These are phyloP conservation scores for Steatocranus sp. DNA, from an alignment of 2,797 vertebrate genomes.

Conservation along the genomic window DNA sequence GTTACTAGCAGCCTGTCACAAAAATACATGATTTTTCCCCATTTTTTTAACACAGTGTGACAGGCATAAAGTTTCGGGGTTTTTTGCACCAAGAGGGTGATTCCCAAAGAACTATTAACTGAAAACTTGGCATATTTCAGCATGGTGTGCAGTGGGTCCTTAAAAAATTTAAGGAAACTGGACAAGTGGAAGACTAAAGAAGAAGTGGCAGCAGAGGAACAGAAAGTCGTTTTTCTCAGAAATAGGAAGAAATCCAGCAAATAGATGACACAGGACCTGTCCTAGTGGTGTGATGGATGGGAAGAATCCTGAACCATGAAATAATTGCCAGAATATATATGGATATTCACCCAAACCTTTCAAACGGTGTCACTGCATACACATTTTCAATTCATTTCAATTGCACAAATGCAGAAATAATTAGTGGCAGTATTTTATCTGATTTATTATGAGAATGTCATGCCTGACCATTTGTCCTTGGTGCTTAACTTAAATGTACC, in stretches of 20 bases:
- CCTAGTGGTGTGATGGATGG: neutral
- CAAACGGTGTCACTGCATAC: neutral
- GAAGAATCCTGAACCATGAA: neutral
- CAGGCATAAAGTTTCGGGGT: neutral
- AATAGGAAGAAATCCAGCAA: neutral
- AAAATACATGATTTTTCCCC: neutral
- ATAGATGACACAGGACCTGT: neutral
- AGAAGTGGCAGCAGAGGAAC: neutral
- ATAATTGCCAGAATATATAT: neutral
- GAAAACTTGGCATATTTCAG: neutral
- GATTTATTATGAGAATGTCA: neutral
- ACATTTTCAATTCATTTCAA: neutral
- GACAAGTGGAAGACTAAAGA: neutral
- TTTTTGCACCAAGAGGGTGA: neutral
- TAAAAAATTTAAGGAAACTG: neutral
- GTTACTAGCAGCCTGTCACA: neutral
- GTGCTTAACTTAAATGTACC: neutral
- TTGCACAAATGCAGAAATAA: neutral
- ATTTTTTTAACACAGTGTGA: neutral
- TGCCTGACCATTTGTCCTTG: neutral
- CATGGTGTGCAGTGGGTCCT: neutral
- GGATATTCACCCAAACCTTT: neutral
- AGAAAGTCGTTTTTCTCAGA: neutral
- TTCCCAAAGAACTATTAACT: neutral
- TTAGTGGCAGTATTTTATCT: neutral